These are phyloP conservation scores for Perizoma flavofasciatum DNA, from an alignment of 2,888 invertebrate genomes.

Conservation along the genomic window DNA sequence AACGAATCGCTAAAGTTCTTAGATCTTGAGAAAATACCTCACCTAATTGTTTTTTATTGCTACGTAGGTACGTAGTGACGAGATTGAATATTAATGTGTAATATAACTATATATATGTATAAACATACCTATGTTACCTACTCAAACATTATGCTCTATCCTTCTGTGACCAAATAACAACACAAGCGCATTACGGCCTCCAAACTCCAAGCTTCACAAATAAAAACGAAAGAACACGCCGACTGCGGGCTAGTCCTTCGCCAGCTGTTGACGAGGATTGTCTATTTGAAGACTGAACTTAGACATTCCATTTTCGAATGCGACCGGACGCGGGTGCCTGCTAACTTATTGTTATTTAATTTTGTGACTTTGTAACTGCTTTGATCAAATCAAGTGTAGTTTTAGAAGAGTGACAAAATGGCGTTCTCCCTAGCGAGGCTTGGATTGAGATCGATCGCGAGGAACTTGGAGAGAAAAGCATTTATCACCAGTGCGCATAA, in stretches of 20 bases:
- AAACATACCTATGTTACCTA: no score
- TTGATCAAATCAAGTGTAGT: not conserved
- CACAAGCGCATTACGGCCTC: not conserved
- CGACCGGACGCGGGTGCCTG: constrained; percentile 10
- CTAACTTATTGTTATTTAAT: not conserved
- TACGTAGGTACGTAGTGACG: no score
- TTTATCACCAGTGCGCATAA: constrained; percentile 61
- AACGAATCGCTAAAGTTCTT: no score
- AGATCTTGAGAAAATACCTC: no score
- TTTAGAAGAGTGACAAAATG: constrained; percentile 57
- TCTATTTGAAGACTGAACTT: constrained; percentile 40
- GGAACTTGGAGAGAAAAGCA: constrained; percentile 66
- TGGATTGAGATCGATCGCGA: constrained; percentile 62
- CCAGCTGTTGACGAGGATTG: constrained; percentile 30
- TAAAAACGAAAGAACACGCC: constrained; percentile 64
- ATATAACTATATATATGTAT: no score
- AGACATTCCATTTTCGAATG: constrained; percentile 32
- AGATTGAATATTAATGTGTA: no score
- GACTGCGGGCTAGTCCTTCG: constrained; percentile 60
- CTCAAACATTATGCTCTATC: not conserved
- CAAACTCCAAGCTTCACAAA: constrained; percentile 45
- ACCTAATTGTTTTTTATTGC: no score
- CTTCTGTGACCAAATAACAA: constrained; percentile 2
- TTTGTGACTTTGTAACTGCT: not conserved
- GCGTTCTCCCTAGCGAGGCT: constrained; percentile 74